Base-by-base conservation (phyloP, 2,888 invertebrate species). In the Prosopocoilus inquinatus region DNA sequence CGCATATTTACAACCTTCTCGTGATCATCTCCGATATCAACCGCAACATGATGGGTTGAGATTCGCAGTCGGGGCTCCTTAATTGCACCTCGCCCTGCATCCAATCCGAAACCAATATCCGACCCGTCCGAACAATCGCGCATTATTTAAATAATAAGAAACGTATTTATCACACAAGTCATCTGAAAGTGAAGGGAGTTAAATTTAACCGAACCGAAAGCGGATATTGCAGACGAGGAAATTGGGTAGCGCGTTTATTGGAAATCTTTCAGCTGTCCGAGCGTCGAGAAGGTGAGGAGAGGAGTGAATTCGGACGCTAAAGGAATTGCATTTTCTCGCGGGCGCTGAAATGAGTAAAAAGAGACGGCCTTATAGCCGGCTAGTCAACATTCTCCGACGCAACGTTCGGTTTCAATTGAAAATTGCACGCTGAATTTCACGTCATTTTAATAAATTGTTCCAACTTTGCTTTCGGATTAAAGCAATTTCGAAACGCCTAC, bases 231-330 rank as follows among this genome's bases (percentile, higher is more conserved):
- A 66, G 70, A 67, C 70, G 70, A 71, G 74, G 74, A 74, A 75
- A 74, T 74, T 75, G 75, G 73, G 71, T 72, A 67, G 73, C 73
- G 73, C 75, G 74, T 75, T 76, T 76, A 76, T 76, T 76, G 76
- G 76, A 76, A 76, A 76, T 76, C 75, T 76, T 76, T 76, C 75
- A 75, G 74, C 74, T 75, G 76, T 76, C 75, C 76, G 71, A 73
- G 68, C 69, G 50, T 38, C 35, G 54, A 64, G 70, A 69, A 71
- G 71, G 71, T 69, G 71, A 64, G 67, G 67, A 36, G 45, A 52
- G 61, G 64, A 64, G 65, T 58, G 63, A 64, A 63, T 59, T 61
- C 62, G 67, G 66, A 67, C 67, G 68, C 66, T 65, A 61, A 66
- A 67, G 68, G 69, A 73, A 72, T 73, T 72, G 71, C 71, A 72